These are phyloP conservation scores for Pogonomyrmex californicus DNA, from an alignment of 1,140 invertebrate species.

Conservation along the genomic window DNA sequence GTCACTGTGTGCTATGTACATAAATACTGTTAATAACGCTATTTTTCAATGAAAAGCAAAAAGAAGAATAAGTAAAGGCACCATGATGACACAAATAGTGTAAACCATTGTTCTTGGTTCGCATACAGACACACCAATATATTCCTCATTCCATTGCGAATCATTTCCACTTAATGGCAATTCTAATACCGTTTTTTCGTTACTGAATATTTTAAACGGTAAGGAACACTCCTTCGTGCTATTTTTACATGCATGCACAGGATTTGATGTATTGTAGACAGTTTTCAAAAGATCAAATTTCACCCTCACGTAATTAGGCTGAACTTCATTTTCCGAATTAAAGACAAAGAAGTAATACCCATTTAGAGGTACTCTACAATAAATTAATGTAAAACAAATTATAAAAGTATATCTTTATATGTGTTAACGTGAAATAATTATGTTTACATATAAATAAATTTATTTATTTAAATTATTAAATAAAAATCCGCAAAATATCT, in stretches of 20 bases:
- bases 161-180: slow-evolving; percentile 89
- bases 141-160: slow-evolving; percentile 91
- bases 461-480: not conserved
- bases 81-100: slow-evolving; percentile 90
- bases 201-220: slow-evolving; percentile 90
- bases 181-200: slow-evolving; percentile 90
- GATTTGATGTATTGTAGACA: slow-evolving; percentile 89
- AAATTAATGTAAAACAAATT: slow-evolving; percentile 22
- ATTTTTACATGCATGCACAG: slow-evolving; percentile 88
- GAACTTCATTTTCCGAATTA: slow-evolving; percentile 93
- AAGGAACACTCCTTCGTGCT: slow-evolving; percentile 89
- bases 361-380: slow-evolving; percentile 89
- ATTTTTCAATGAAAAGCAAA: slow-evolving; percentile 90
- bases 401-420: not conserved
- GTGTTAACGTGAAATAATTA: slow-evolving; percentile 7
- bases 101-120: slow-evolving; percentile 91
- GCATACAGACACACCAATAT: slow-evolving; percentile 91
- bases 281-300: slow-evolving; percentile 91
- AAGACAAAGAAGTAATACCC: slow-evolving; percentile 95
- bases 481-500: not conserved
- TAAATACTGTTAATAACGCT: slow-evolving; percentile 23
- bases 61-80: slow-evolving; percentile 91
- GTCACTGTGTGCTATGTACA: not conserved
- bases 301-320: slow-evolving; percentile 90
- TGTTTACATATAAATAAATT: slow-evolving; percentile 3